Conservation (phyloP, 2,888 invertebrate species). For the Stenotaenia linearis region DNA sequence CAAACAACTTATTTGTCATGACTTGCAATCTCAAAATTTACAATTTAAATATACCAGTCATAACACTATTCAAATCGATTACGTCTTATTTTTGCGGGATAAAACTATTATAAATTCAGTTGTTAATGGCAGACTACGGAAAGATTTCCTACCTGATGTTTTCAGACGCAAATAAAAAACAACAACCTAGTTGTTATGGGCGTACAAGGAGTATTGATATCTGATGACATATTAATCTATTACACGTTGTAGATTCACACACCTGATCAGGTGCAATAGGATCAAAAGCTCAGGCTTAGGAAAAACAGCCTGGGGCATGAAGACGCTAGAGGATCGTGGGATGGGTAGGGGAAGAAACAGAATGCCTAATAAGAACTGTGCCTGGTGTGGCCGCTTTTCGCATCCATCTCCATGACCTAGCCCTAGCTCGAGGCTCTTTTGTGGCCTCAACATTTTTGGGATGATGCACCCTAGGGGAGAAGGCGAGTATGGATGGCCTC, state of each 20-base stretch:
- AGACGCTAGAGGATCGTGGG: background rate
- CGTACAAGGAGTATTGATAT: background rate
- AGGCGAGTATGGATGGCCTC: background rate
- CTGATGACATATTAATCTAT: background rate
- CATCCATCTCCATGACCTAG: background rate
- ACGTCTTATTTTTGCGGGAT: too few relatives aligned
- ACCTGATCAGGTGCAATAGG: background rate
- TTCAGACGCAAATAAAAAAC: background rate
- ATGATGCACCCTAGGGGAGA: background rate
- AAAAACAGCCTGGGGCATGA: background rate
- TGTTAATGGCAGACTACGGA: too few relatives aligned
- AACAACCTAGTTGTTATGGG: background rate
- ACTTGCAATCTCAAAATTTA: too few relatives aligned
- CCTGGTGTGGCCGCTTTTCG: background rate
- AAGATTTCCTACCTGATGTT: background rate
- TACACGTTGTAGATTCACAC: background rate
- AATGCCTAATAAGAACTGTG: background rate
- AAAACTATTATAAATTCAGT: too few relatives aligned
- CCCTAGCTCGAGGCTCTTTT: background rate
- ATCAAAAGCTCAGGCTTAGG: background rate
- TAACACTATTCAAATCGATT: too few relatives aligned
- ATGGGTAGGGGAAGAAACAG: background rate
- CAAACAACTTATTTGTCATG: too few relatives aligned
- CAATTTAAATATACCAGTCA: too few relatives aligned
- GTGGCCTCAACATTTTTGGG: background rate